Evolutionary conservation across 2,797 vertebrate species (phyloP).

Genomic region (Lithobates pipiens): DNA sequence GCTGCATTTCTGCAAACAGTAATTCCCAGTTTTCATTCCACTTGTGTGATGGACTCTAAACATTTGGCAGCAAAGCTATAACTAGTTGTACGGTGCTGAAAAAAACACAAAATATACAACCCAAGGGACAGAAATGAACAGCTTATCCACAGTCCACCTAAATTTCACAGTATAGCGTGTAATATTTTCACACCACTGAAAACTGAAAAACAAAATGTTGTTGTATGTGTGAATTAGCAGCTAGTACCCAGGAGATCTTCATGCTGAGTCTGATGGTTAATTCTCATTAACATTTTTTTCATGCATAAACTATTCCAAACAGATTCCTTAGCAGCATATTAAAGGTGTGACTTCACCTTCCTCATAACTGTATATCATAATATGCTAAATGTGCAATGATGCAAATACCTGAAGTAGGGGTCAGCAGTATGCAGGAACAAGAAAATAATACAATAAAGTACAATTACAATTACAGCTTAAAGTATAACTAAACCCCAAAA

Average conservation of each 20-base stretch:
- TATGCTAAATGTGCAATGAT: constrained; percentile 13
- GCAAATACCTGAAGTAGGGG: neutral
- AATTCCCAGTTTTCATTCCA: neutral
- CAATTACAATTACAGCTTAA: neutral
- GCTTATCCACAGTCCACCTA: constrained; percentile 42
- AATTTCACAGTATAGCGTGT: constrained; percentile 61
- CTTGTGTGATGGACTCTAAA: neutral
- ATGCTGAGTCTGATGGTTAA: constrained; percentile 56
- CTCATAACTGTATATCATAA: constrained; percentile 56
- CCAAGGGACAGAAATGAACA: constrained; percentile 37
- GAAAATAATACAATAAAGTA: neutral
- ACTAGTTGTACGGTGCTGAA: constrained; percentile 21
- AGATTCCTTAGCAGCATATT: constrained; percentile 61
- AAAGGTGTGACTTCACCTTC: constrained; percentile 56
- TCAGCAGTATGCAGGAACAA: neutral
- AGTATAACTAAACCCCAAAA: neutral
- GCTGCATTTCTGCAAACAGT: neutral
- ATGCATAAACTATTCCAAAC: constrained; percentile 63
- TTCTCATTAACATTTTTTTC: constrained; percentile 44
- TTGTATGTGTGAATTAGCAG: constrained; percentile 59
- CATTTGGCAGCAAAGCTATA: constrained; percentile 29
- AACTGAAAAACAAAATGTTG: constrained; percentile 57
- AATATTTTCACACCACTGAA: constrained; percentile 50
- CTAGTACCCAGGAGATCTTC: constrained; percentile 53
- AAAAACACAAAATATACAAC: constrained; percentile 41